Conservation (phyloP, 2,113 vertebrate species). For the Catharus bicknelli region DNA sequence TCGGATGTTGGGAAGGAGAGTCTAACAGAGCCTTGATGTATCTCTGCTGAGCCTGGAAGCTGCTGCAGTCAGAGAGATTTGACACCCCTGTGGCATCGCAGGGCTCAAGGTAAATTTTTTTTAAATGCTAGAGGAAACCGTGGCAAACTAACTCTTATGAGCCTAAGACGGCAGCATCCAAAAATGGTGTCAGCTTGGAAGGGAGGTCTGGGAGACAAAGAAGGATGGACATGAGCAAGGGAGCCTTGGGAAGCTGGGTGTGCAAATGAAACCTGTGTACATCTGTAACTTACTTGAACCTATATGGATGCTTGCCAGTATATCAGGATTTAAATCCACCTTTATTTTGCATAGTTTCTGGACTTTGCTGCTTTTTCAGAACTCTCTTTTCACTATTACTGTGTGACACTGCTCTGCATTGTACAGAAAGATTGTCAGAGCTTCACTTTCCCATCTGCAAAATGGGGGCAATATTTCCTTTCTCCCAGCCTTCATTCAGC, state of each 20-base stretch:
- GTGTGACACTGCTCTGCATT: accelerated
- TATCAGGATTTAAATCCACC: neutral
- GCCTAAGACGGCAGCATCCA: neutral
- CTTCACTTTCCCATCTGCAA: neutral
- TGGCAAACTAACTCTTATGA: neutral
- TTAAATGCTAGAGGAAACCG: neutral
- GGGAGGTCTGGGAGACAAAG: neutral
- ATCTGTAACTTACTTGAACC: neutral
- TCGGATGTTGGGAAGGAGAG: neutral
- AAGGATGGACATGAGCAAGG: neutral
- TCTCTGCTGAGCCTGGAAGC: slow-evolving; percentile 39
- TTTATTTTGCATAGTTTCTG: neutral
- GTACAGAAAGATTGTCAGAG: neutral
- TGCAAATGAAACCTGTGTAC: neutral
- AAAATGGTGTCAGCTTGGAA: neutral
- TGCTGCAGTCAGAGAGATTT: slow-evolving; percentile 44
- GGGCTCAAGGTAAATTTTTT: neutral
- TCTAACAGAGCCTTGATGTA: neutral
- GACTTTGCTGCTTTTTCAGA: neutral
- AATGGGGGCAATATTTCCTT: slow-evolving; percentile 9
- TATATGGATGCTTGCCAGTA: neutral
- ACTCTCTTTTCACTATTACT: neutral
- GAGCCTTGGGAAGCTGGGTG: neutral
- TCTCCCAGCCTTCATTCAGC: neutral
- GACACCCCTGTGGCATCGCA: neutral